Conservation (phyloP, 2,888 invertebrate species). For the Tinea trinotella region DNA sequence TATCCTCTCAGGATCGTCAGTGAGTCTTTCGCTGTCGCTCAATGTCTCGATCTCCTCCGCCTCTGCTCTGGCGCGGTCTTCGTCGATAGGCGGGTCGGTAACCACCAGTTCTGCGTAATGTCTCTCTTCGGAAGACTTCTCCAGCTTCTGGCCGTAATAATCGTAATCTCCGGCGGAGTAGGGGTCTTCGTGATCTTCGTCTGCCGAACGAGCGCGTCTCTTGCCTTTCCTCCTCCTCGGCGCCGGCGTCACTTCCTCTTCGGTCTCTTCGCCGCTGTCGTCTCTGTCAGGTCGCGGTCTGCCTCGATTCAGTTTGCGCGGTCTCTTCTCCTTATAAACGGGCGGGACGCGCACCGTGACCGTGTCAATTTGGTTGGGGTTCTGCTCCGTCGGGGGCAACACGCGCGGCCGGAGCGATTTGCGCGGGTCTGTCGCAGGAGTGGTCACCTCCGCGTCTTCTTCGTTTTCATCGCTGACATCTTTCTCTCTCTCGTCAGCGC, state of each 20-base stretch:
- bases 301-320: constrained; percentile 54
- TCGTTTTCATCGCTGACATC: constrained; percentile 26
- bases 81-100: constrained; percentile 49
- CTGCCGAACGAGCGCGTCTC: constrained; percentile 21
- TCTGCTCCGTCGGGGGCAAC: constrained; percentile 62
- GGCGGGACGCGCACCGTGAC: constrained; percentile 66
- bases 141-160: constrained; percentile 49
- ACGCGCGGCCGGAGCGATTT: constrained; percentile 51
- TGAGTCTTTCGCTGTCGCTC: constrained; percentile 28
- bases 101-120: constrained; percentile 37
- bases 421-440: constrained; percentile 59
- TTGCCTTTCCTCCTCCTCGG: constrained; percentile 23
- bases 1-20: constrained; percentile 31
- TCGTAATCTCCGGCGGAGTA: constrained; percentile 49
- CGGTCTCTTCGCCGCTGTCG: constrained; percentile 27
- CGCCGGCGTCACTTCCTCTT: constrained; percentile 34
- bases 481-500: not conserved
- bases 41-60: constrained; percentile 28
- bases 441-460: constrained; percentile 45
- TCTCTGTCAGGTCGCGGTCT: constrained; percentile 32
- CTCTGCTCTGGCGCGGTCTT: constrained; percentile 46
- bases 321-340: constrained; percentile 57
- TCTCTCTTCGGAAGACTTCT: constrained; percentile 51
- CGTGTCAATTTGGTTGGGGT: constrained; percentile 63
- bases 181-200: constrained; percentile 30